Percentiles rank a stretch among this genome's conserved stretches.
Conservation (phyloP, 1,140 invertebrate genomes). For the Macrotrachela quadricornifera region DNA sequence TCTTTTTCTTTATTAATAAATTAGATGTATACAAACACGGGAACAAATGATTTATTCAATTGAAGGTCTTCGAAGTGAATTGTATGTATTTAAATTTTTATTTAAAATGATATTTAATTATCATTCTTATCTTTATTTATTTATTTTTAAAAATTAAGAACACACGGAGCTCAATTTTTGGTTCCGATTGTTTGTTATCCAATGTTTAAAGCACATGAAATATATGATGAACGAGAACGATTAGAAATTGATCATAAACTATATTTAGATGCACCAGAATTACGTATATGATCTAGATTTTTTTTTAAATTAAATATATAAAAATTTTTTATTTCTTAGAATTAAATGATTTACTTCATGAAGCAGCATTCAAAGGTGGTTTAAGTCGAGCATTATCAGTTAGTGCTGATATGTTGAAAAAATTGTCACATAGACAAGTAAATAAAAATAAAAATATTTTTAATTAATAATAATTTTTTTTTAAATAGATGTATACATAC, state of each 20-base stretch:
- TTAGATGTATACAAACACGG: constrained; percentile 39
- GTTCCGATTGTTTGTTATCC: constrained; percentile 48
- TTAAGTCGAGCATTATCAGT: no score
- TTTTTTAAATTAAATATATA: neutral
- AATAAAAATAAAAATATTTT: constrained; percentile 48
- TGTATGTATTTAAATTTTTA: constrained; percentile 26
- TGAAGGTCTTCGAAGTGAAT: constrained; percentile 42
- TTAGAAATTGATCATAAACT: constrained; percentile 36
- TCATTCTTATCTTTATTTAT: no score
- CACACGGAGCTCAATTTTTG: constrained; percentile 43
- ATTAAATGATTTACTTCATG: constrained; percentile 57
- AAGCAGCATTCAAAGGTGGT: constrained; percentile 51
- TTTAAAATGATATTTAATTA: constrained; percentile 4
- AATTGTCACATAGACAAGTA: constrained; percentile 52
- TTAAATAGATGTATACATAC: constrained; percentile 41
- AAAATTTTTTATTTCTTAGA: constrained; percentile 16
- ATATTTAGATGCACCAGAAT: constrained; percentile 16
- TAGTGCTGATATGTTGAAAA: no score
- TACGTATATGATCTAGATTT: constrained; percentile 10
- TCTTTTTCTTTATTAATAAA: neutral
- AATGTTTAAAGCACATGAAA: constrained; percentile 67
- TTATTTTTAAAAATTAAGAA: no score
- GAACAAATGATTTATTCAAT: constrained; percentile 59
- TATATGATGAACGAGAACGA: constrained; percentile 43
- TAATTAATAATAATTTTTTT: constrained; percentile 26